Evolutionary conservation across 2,797 vertebrate genomes (phyloP), one percentile per base, ranked within the genome.

Genomic region (Acanthurus tractus): DNA sequence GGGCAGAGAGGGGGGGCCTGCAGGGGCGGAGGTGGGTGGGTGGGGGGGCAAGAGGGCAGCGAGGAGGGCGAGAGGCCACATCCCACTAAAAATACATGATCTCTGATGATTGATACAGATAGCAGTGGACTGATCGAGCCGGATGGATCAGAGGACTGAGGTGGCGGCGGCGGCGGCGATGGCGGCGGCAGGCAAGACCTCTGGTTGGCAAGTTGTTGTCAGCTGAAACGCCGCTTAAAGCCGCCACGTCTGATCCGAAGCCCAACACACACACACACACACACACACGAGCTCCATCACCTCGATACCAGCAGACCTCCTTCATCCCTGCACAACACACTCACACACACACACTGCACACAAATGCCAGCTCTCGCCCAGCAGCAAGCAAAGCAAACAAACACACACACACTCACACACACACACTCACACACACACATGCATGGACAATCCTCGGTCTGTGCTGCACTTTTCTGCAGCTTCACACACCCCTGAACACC

Each of bases 61-160:
- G 70, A 78, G 86, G 86, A 89, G 89, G 91, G 81, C 58, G 89
- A 86, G 87, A 86, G 89, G 93, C 93, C 91, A 91, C 88, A 90
- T 95, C 93, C 88, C 88, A 88, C 95, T 95, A 95, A 95, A 96
- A 96, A 96, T 96, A 96, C 92, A 94, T 93, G 49, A 94, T 95
- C 88, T 84, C 87, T 78, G 91, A 91, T 96, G 95, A 96, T 95
- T 96, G 94, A 95, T 94, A 93, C 90, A 93, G 93, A 95, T 93
- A 83, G 86, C 86, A 89, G 84, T 76, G 78, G 93, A 94, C 94
- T 94, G 94, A 94, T 94, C 78, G 91, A 90, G 86, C 88, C 80
- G 49, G 74, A 93, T 91, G 89, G 93, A 92, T 92, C 88, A 86
- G 80, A 86, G 81, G 86, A 74, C 83, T 84, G 68, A 80, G 87